phyloP scores from a whole-genome alignment of 1,140 invertebrate genomes.

The Trichonephila inaurata region DNA sequence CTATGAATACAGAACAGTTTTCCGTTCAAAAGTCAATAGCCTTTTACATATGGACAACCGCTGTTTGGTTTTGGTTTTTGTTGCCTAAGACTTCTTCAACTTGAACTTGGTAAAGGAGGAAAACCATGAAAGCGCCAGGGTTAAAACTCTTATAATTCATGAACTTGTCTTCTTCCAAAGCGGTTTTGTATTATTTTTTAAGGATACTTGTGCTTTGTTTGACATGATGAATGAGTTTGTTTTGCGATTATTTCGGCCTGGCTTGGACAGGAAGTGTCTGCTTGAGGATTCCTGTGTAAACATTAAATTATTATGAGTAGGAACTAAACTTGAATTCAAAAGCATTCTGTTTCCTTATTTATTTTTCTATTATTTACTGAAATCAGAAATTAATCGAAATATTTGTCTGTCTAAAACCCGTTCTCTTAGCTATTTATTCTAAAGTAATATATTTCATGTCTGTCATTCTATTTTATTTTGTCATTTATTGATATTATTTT shows the following conservation, averaged over 20 bases:
- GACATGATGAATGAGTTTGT: neutral
- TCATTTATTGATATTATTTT: too few relatives aligned
- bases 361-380: too few relatives aligned
- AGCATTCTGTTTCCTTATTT: too few relatives aligned
- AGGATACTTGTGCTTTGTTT: neutral
- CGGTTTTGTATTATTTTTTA: neutral
- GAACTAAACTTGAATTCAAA: too few relatives aligned
- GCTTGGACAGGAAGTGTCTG: too few relatives aligned
- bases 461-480: too few relatives aligned
- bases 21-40: neutral
- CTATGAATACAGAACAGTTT: constrained; percentile 3
- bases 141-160: neutral
- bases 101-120: neutral
- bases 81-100: neutral
- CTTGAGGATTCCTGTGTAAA: too few relatives aligned
- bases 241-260: neutral
- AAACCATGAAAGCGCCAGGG: neutral
- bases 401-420: too few relatives aligned
- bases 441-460: too few relatives aligned
- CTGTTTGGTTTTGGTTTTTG: neutral
- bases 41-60: neutral
- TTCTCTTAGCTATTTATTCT: too few relatives aligned
- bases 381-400: too few relatives aligned
- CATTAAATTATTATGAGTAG: too few relatives aligned
- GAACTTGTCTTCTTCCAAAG: neutral